A percentile compares a stretch with the other conserved stretches of the same genome.
Conservation (phyloP, 2,888 invertebrate species). For the Oscheius myriophilus region DNA sequence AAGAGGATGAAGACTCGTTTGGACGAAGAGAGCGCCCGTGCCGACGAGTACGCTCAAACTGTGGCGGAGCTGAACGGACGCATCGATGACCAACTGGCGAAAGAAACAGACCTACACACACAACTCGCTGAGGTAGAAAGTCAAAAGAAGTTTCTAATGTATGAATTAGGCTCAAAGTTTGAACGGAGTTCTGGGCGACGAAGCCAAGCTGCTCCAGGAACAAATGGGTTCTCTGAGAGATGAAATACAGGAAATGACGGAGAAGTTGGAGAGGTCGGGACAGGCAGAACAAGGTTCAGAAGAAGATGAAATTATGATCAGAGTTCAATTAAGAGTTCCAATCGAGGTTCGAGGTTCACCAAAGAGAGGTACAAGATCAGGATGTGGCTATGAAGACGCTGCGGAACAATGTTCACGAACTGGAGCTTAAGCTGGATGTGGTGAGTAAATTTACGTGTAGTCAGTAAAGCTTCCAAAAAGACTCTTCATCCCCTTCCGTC, state of each 20-base stretch:
- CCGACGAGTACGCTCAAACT: conserved; percentile 39
- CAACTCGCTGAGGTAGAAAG: conserved; percentile 35
- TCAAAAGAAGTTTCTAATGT: neutral
- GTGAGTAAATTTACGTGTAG: conserved; percentile 16
- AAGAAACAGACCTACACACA: conserved; percentile 41
- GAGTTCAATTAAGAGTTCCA: neutral
- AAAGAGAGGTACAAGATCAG: conserved; percentile 17
- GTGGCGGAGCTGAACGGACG: conserved; percentile 36
- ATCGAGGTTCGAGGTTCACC: conserved; percentile 1
- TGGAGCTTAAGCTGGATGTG: conserved; percentile 37
- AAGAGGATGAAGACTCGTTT: conserved; percentile 34
- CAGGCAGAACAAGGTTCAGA: conserved; percentile 11
- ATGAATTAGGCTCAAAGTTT: conserved; percentile 13
- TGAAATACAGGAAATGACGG: conserved; percentile 36
- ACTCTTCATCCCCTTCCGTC: too few species aligned
- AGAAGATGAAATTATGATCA: conserved; percentile 1
- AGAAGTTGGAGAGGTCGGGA: conserved; percentile 25
- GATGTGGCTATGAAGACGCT: conserved; percentile 27
- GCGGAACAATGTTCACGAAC: conserved; percentile 31
- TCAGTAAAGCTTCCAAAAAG: too few species aligned
- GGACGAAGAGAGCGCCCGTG: conserved; percentile 32
- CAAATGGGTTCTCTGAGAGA: conserved; percentile 28
- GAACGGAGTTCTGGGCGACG: conserved; percentile 23
- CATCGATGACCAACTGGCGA: conserved; percentile 39
- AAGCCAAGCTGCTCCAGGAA: conserved; percentile 26